Evolutionary conservation across 2,113 vertebrate species (phyloP).

Genomic region (Corynorhinus townsendii): DNA sequence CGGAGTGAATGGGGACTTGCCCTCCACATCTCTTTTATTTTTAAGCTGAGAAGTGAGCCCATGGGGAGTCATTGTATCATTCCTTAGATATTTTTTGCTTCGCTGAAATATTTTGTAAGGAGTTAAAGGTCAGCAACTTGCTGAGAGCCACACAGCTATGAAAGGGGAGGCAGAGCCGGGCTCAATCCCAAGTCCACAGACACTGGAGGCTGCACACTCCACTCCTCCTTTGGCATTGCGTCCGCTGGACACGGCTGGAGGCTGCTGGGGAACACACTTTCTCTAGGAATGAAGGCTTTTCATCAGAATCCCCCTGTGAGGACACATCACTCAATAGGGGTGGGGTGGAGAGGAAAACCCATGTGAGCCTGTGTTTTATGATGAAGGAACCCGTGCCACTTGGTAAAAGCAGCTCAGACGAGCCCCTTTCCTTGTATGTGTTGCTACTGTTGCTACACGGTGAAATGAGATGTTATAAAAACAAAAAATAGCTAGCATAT

Average conservation of each 20-base stretch:
- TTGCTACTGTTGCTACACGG: neutral
- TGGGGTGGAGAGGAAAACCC: neutral
- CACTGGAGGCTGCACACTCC: neutral
- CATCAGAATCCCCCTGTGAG: fast-evolving
- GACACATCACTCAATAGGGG: fast-evolving
- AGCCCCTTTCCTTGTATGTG: neutral
- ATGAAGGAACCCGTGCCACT: neutral
- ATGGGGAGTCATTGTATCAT: neutral
- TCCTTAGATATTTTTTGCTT: neutral
- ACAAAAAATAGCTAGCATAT: slow-evolving; percentile 6
- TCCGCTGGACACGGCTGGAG: neutral
- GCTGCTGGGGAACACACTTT: neutral
- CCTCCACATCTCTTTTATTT: neutral
- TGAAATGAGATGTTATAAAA: neutral
- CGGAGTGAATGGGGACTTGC: neutral
- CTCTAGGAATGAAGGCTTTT: neutral
- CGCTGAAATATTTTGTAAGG: neutral
- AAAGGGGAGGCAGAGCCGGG: neutral
- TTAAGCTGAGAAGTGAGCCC: neutral
- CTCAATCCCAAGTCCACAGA: too few relatives aligned
- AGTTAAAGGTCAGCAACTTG: neutral
- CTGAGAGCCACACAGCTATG: neutral
- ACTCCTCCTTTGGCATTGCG: too few relatives aligned
- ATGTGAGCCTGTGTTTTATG: neutral
- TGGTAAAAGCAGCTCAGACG: neutral